phyloP scores from a whole-genome alignment of 2,797 vertebrate species.

The Acropternis orthonyx region DNA sequence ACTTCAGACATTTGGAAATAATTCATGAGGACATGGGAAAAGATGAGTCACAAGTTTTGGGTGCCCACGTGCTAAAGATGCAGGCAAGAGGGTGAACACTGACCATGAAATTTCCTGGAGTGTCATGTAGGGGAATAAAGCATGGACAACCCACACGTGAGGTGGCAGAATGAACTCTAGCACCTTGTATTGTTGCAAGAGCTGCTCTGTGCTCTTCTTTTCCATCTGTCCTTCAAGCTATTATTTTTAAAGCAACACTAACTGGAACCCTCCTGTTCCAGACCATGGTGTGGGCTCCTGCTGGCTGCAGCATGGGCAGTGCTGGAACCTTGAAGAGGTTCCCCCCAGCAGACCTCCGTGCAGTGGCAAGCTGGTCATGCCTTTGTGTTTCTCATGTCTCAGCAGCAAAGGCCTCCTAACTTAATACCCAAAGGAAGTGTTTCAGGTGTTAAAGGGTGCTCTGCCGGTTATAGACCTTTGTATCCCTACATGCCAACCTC shows the following conservation, averaged over 20 bases:
- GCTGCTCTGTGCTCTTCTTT: background rate
- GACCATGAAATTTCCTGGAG: background rate
- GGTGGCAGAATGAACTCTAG: fast-evolving
- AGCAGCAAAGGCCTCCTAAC: background rate
- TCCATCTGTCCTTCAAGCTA: background rate
- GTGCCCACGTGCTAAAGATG: background rate
- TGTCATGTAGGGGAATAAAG: fast-evolving
- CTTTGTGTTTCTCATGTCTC: background rate
- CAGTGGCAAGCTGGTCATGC: background rate
- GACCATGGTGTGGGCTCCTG: background rate
- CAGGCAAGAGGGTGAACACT: background rate
- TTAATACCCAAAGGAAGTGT: background rate
- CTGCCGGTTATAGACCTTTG: background rate
- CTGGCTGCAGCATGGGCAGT: background rate
- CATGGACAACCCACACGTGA: fast-evolving
- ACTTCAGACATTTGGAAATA: background rate
- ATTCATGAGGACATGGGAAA: background rate
- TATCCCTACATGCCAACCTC: background rate
- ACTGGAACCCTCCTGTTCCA: background rate
- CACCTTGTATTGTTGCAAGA: background rate
- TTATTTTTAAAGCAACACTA: background rate
- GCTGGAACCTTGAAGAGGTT: background rate
- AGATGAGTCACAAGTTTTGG: background rate
- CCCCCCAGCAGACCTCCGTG: background rate
- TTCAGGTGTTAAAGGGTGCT: background rate